Base-by-base conservation (phyloP, 2,797 vertebrate genomes). In the Decapterus maruadsi region DNA sequence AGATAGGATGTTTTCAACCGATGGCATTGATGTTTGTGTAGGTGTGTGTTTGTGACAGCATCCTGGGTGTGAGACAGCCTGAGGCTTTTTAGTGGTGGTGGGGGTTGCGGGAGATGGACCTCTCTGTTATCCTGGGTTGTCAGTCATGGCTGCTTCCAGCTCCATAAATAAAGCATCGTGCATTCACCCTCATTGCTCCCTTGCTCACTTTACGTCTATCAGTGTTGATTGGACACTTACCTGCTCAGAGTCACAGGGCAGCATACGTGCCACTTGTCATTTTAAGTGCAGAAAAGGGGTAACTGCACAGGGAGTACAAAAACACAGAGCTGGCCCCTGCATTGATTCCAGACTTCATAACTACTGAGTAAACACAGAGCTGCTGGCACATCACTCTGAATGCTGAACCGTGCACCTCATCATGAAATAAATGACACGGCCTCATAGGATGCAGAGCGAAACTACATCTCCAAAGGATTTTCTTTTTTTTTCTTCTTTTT, bases 151-250 rank as follows among this genome's bases (percentile, higher is more conserved):
- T 58, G 69, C 77, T 81, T 84, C 79, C 61, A 70, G 67, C 63
- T 68, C 71, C 81, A 91, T 92, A 90, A 94, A 95, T 94, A 93
- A 92, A 90, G 86, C 65, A 93, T 90, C 84, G 79, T 66, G 84
- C 78, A 80, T 78, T 60, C 65, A 68, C 77, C 77, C 85, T 81
- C 55, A 71, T 81, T 84, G 85, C 77, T 78, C 58, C 57, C 60
- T 34, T 42, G 1, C 45, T n/a, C 40, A 16, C 40, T 19, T 29
- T 40, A 40, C 7, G 38, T 20, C 31, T 59, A 42, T 61, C 73
- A 40, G 48, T 34, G 67, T 42, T 59, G 69, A 78, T 81, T 64
- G 58, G 83, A 82, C 6, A 51, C 67, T 63, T 56, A 72, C 67
- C 72, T 12, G n/a, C 75, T 80, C 58, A 9, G 34, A 64, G 54